phyloP scores from a whole-genome alignment of 2,113 vertebrate genomes.

The Coregonus clupeaformis region DNA sequence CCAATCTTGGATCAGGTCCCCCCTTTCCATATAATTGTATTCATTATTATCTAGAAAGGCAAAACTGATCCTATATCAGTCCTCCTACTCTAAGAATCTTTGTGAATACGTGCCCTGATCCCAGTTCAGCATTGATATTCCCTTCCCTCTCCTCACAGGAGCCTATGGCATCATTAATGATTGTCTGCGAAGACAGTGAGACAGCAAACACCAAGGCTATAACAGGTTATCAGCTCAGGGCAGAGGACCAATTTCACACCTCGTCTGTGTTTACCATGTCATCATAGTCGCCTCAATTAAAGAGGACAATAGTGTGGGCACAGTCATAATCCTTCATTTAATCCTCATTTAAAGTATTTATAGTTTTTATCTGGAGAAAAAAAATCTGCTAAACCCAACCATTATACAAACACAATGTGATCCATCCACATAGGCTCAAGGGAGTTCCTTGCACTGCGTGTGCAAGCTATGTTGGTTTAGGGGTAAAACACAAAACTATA shows the following conservation, averaged over 20 bases:
- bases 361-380: slow-evolving; percentile 54
- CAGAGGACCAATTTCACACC: slow-evolving; percentile 49
- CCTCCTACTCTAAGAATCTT: slow-evolving; percentile 28
- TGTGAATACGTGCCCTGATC: background rate
- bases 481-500: background rate
- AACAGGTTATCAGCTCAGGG: slow-evolving; percentile 44
- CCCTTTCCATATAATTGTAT: too few species aligned
- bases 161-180: slow-evolving; percentile 53
- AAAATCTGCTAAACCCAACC: slow-evolving; percentile 62
- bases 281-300: slow-evolving; percentile 63
- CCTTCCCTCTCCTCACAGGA: slow-evolving; percentile 19
- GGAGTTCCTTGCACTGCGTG: slow-evolving; percentile 25
- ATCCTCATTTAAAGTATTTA: slow-evolving; percentile 71
- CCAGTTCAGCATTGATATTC: background rate
- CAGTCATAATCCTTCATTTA: slow-evolving; percentile 65
- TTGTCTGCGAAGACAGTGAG: slow-evolving; percentile 17
- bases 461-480: background rate
- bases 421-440: slow-evolving; percentile 42
- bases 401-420: slow-evolving; percentile 62
- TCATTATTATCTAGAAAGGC: too few species aligned
- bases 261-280: slow-evolving; percentile 55
- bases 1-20: too few species aligned
- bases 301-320: slow-evolving; percentile 63
- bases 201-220: slow-evolving; percentile 32
- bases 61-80: background rate